phyloP scores from a whole-genome alignment of 2,888 invertebrate species.

The Lasioglossum lativentre region DNA sequence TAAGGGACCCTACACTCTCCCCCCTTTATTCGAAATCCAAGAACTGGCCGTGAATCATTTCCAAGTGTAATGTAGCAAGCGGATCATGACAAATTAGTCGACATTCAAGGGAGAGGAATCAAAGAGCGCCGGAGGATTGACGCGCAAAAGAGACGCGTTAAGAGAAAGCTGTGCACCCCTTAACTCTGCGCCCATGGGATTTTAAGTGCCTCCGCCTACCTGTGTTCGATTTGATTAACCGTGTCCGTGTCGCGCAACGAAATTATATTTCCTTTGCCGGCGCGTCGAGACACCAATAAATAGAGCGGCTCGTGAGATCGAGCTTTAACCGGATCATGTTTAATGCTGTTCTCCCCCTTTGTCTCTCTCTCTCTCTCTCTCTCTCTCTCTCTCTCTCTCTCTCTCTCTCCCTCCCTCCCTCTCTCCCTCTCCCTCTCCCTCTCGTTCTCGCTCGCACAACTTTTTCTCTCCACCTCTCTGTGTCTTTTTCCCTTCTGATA shows the following conservation, averaged over 20 bases:
- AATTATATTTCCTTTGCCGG: constrained; percentile 23
- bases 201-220: constrained; percentile 7
- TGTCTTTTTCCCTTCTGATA: background rate
- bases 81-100: background rate
- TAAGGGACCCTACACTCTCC: background rate
- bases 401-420: background rate
- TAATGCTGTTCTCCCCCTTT: background rate
- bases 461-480: background rate
- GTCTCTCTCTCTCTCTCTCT: too few species aligned
- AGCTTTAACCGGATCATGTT: constrained; percentile 15
- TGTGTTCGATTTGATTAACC: constrained; percentile 5
- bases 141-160: background rate
- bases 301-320: background rate
- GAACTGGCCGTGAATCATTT: background rate
- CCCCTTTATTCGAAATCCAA: background rate
- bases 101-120: background rate
- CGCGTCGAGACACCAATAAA: constrained; percentile 8
- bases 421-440: background rate
- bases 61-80: background rate
- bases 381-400: background rate
- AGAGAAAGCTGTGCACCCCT: background rate
- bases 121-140: background rate
- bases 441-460: background rate
- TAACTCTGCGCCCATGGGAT: background rate
- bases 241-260: constrained; percentile 1